Evolutionary conservation across 2,797 vertebrate genomes (phyloP).

Genomic region (Sebastes oblongus): DNA sequence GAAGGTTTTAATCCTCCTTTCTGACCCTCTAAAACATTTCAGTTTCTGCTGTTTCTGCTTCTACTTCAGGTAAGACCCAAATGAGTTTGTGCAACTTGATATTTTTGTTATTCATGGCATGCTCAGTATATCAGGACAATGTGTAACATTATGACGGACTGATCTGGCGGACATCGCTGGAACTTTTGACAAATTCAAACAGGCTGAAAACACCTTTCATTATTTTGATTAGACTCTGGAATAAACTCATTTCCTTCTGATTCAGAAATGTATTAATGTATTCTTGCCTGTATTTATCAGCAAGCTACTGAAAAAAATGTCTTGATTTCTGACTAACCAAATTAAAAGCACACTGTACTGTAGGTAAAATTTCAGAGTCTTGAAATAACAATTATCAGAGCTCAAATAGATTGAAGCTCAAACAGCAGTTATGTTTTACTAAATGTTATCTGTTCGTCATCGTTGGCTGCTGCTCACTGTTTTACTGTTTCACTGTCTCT

Average conservation of each 20-base stretch:
- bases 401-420: not conserved
- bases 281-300: not conserved
- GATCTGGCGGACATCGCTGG: not conserved
- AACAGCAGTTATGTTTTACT: not conserved
- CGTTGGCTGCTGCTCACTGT: not conserved
- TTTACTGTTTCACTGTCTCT: not conserved
- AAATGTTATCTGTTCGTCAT: conserved; percentile 1
- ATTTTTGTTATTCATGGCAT: not conserved
- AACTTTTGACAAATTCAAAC: not conserved
- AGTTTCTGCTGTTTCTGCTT: not conserved
- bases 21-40: not conserved
- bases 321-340: not conserved
- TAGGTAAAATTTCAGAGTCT: not conserved
- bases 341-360: not conserved
- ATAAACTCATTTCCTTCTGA: not conserved
- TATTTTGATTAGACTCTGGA: conserved; percentile 3
- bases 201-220: not conserved
- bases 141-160: not conserved
- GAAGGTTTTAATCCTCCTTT: not conserved
- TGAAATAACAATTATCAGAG: not conserved
- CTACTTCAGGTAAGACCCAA: not conserved
- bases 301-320: not conserved
- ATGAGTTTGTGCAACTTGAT: not conserved
- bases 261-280: not conserved
- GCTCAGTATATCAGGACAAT: not conserved